Conservation (phyloP, 2,113 vertebrate genomes). For the Lonchura striata region DNA sequence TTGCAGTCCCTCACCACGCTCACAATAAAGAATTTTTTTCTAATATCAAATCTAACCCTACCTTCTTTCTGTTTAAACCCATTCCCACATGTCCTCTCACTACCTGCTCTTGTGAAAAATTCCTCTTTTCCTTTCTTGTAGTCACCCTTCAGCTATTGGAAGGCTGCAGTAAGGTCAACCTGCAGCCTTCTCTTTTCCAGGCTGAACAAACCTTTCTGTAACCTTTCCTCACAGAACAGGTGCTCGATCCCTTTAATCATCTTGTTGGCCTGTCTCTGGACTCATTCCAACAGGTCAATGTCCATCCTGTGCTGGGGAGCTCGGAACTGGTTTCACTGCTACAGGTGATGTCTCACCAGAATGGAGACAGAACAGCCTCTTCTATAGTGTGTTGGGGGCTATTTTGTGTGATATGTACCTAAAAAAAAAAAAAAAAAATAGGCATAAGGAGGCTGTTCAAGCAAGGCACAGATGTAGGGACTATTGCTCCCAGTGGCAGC, state of each 20-base stretch:
- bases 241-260: background rate
- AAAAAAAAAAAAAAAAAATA: background rate
- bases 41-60: background rate
- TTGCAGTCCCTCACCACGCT: background rate
- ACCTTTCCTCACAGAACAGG: background rate
- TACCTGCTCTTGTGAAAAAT: background rate
- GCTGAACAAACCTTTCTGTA: background rate
- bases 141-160: background rate
- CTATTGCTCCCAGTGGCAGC: background rate
- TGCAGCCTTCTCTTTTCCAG: background rate
- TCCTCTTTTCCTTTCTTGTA: background rate
- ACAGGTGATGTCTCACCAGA: background rate
- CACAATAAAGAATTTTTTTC: background rate
- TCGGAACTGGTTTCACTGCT: background rate
- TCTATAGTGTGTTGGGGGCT: accelerated
- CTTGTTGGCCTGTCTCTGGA: background rate
- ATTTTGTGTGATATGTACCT: background rate
- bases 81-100: background rate
- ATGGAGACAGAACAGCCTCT: background rate
- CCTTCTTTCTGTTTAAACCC: background rate
- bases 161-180: background rate
- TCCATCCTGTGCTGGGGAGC: no score
- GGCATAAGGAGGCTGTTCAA: background rate
- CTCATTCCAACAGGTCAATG: background rate
- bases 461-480: background rate